Base-by-base conservation (phyloP, 2,888 invertebrate genomes). In the Tromatobia lineatoria region DNA sequence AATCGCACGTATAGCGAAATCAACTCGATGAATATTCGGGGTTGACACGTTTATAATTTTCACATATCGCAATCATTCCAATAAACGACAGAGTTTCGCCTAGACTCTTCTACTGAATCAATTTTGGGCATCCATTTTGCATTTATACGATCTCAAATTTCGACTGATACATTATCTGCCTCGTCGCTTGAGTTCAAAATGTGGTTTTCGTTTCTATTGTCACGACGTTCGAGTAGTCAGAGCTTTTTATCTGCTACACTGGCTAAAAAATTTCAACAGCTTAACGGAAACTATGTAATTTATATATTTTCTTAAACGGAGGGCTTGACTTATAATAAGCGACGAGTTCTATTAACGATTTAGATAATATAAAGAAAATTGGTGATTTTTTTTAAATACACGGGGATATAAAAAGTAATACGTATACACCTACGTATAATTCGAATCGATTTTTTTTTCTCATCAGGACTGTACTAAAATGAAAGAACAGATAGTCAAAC, bases 31-130 rank as follows among this genome's bases (percentile, higher is more conserved):
- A 64, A 10, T 20, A 64, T 38, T 38, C 42, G 64, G 38, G 11
- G 64, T 18, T 11, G 11, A 10, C 79, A 69, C 78, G 78, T 86
- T 83, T 85, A 70, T 71, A 79, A 86, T 85, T 86, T 80, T 80
- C 82, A 87, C 81, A 82, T 83, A 82, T 81, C 84, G 84, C 78
- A 47, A 79, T 78, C 81, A 84, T 84, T 84, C 84, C 84, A 84
- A 64, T 78, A 34, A 77, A 80, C 29, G 20, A 71, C 73, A 74
- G 64, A 15, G 69, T 73, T 50, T 11, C 50, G 67, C 64, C 73
- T 61, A 71, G 69, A 71, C 61, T 70, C 69, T 23, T 38, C 20
- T 69, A 78, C 34, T 59, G 71, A 54, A n/a, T 52, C 42, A 73
- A 80, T 81, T 84, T 45, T 45, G 64, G 74, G 50, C 52, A 50